These are phyloP conservation scores for Lepidurus arcticus DNA, from an alignment of 1,140 invertebrate genomes.

Conservation along the genomic window DNA sequence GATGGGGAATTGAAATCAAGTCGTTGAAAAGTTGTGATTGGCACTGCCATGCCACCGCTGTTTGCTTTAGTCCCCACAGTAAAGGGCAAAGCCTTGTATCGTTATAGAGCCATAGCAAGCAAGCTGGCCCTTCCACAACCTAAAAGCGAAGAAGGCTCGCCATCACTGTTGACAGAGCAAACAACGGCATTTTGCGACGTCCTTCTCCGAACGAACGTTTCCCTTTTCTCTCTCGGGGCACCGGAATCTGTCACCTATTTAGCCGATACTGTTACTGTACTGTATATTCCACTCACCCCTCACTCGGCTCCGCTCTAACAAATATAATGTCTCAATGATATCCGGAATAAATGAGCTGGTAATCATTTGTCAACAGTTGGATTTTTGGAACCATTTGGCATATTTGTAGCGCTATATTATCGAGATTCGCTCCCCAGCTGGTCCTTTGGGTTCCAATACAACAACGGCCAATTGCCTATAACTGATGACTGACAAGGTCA, in stretches of 20 bases:
- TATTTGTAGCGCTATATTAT: background rate
- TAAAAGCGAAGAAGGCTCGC: background rate
- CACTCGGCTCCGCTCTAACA: background rate
- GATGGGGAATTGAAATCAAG: constrained; percentile 18
- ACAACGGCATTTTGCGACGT: constrained; percentile 9
- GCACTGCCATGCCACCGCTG: constrained; percentile 11
- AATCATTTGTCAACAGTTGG: background rate
- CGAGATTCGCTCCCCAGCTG: background rate
- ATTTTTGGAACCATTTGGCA: background rate
- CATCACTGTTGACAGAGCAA: constrained; percentile 7
- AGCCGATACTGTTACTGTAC: background rate
- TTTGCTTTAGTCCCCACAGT: constrained; percentile 6
- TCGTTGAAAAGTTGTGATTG: constrained; percentile 17
- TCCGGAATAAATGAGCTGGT: background rate
- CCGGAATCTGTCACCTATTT: constrained; percentile 8
- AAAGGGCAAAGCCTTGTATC: constrained; percentile 12
- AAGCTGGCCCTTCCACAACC: background rate
- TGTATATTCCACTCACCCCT: background rate
- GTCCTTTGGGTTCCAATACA: background rate
- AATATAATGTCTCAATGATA: background rate
- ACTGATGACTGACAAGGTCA: constrained; percentile 11
- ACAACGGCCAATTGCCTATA: background rate
- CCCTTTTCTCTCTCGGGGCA: background rate
- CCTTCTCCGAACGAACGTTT: background rate
- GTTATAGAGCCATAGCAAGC: constrained; percentile 12